phyloP scores from a whole-genome alignment of 2,888 invertebrate species.

The Drosophila borborema region DNA sequence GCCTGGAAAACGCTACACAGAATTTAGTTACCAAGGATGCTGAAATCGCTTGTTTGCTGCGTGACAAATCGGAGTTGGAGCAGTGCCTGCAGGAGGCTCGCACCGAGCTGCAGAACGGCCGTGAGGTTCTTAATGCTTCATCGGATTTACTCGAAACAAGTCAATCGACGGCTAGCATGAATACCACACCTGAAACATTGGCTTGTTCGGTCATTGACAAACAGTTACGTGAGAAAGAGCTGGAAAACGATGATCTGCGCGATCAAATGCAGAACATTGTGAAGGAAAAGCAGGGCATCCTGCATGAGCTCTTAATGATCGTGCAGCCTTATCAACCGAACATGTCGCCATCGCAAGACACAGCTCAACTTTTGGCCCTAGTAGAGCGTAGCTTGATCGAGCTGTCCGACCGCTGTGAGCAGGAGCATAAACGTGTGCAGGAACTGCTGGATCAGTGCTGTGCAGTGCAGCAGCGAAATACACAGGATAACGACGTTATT shows the following conservation, averaged over 20 bases:
- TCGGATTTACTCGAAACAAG: slow-evolving; percentile 78
- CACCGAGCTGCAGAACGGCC: slow-evolving; percentile 59
- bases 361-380: slow-evolving; percentile 3
- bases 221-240: slow-evolving; percentile 83
- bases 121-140: slow-evolving; percentile 75
- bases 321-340: not conserved
- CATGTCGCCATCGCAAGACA: not conserved
- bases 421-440: slow-evolving; percentile 8
- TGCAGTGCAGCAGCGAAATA: no score
- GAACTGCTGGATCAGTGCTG: slow-evolving; percentile 18
- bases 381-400: slow-evolving; percentile 10
- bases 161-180: slow-evolving; percentile 66
- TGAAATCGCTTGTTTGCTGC: slow-evolving; percentile 66
- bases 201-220: slow-evolving; percentile 83
- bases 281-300: not conserved
- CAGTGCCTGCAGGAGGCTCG: slow-evolving; percentile 80
- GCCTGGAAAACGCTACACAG: slow-evolving; percentile 54
- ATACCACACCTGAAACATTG: slow-evolving; percentile 82
- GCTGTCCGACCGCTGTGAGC: not conserved
- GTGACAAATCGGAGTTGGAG: slow-evolving; percentile 78
- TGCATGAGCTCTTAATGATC: slow-evolving; percentile 4
- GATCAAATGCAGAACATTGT: slow-evolving; percentile 54
- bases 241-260: slow-evolving; percentile 75
- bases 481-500: no score
- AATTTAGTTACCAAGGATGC: slow-evolving; percentile 58